phyloP scores from a whole-genome alignment of 2,113 vertebrate genomes.

The Thryonomys swinderianus region DNA sequence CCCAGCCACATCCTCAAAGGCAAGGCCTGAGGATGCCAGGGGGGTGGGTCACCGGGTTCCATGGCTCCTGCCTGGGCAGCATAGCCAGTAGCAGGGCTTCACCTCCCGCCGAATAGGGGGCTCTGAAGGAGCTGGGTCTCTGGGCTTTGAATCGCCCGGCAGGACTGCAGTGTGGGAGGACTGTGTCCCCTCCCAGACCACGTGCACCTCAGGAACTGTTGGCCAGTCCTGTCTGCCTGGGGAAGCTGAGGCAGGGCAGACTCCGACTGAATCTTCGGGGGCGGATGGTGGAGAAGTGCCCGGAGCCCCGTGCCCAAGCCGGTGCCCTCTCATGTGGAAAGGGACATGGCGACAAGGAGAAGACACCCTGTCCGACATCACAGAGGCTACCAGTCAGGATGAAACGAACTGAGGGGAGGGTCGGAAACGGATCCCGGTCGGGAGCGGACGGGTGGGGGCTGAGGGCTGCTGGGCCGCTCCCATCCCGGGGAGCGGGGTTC shows the following conservation, averaged over 20 bases:
- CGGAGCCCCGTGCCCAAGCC: not conserved
- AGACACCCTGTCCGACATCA: not conserved
- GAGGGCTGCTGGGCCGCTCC: not conserved
- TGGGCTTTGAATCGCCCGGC: not conserved
- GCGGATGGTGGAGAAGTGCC: too few relatives aligned
- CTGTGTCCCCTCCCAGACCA: not conserved
- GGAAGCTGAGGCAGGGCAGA: not conserved
- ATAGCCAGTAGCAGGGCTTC: too few relatives aligned
- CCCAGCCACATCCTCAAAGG: not conserved
- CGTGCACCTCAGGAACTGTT: too few relatives aligned
- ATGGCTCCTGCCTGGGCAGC: too few relatives aligned
- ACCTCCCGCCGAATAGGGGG: not conserved
- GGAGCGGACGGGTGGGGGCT: rapidly evolving
- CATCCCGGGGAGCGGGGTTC: too few relatives aligned
- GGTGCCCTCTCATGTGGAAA: not conserved
- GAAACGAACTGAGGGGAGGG: not conserved
- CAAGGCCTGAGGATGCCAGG: not conserved
- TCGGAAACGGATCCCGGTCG: not conserved
- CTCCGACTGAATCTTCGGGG: too few relatives aligned
- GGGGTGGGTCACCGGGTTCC: too few relatives aligned
- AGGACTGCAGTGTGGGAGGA: not conserved
- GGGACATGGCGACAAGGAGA: not conserved
- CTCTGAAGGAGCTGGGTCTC: not conserved
- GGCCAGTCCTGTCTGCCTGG: rapidly evolving
- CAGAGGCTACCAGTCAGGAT: not conserved